Evolutionary conservation across 2,888 invertebrate species (phyloP).

Genomic region (Hirtodrosophila alboralis): DNA sequence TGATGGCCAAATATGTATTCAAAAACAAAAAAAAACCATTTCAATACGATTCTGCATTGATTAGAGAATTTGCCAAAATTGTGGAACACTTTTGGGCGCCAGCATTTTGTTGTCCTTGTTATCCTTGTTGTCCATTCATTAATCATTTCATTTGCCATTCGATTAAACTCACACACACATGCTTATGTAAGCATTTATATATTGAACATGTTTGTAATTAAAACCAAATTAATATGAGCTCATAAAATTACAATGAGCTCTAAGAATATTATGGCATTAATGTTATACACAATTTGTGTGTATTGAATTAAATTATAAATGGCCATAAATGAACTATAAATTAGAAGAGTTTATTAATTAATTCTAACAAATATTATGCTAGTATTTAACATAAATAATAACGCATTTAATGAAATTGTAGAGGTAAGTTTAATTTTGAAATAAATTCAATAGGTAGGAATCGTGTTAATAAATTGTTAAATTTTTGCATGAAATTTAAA

Average conservation of each 20-base stretch:
- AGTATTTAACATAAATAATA: constrained; percentile 3
- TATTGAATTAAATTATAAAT: constrained; percentile 11
- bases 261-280: constrained; percentile 12
- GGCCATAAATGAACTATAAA: constrained; percentile 9
- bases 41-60: too few species aligned
- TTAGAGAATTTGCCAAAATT: constrained; percentile 8
- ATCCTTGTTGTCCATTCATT: constrained; percentile 52
- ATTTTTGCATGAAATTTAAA: too few species aligned
- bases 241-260: constrained; percentile 15
- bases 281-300: not conserved
- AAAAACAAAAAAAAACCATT: too few species aligned
- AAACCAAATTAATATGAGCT: constrained; percentile 44
- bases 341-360: constrained; percentile 14
- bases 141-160: constrained; percentile 60
- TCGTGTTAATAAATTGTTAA: too few species aligned
- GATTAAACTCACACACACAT: constrained; percentile 18
- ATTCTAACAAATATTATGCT: not conserved
- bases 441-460: too few species aligned
- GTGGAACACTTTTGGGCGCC: constrained; percentile 57
- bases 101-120: too few species aligned
- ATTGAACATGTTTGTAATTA: constrained; percentile 41
- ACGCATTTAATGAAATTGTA: not conserved
- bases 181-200: constrained; percentile 2
- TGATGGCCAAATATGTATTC: too few species aligned
- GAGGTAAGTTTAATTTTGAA: not conserved